Percentiles rank a stretch among this genome's conserved stretches.
Conservation (phyloP, 2,888 invertebrate species). For the Athalia circularis region DNA sequence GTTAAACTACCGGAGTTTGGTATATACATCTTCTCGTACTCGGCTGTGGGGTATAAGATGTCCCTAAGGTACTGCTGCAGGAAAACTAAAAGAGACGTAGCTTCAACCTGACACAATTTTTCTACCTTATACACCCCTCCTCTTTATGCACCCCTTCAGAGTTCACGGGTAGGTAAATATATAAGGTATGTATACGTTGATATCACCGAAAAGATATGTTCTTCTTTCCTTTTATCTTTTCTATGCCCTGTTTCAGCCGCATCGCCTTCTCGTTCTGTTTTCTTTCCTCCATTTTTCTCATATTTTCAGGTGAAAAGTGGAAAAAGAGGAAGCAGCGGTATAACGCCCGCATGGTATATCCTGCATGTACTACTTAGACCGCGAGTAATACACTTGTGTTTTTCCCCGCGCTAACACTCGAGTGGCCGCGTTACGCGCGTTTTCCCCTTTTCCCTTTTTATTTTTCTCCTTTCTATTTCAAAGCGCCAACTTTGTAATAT, state of each 20-base stretch:
- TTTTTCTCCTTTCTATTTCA: background rate
- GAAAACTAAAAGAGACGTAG: conserved; percentile 29
- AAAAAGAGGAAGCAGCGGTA: background rate
- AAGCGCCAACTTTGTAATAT: background rate
- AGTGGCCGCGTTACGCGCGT: background rate
- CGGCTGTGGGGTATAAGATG: background rate
- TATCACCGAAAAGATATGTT: conserved; percentile 15
- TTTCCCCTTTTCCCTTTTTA: background rate
- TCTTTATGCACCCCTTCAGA: conserved; percentile 12
- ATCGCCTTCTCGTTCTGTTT: background rate
- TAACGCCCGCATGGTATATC: background rate
- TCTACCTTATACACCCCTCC: background rate
- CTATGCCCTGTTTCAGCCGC: conserved; percentile 15
- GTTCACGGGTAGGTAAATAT: background rate
- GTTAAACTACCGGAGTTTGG: conserved; percentile 24
- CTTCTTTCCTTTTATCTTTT: conserved; percentile 18
- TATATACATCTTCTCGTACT: conserved; percentile 3
- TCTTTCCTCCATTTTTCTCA: background rate
- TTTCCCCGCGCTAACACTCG: background rate
- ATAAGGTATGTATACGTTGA: background rate
- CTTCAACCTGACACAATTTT: conserved; percentile 38
- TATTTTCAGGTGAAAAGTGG: background rate
- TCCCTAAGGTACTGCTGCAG: conserved; percentile 26
- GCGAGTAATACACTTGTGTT: conserved; percentile 3
- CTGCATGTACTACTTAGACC: background rate